Base-by-base conservation (phyloP, 2,113 vertebrate genomes). In the Spea multiplicata region DNA sequence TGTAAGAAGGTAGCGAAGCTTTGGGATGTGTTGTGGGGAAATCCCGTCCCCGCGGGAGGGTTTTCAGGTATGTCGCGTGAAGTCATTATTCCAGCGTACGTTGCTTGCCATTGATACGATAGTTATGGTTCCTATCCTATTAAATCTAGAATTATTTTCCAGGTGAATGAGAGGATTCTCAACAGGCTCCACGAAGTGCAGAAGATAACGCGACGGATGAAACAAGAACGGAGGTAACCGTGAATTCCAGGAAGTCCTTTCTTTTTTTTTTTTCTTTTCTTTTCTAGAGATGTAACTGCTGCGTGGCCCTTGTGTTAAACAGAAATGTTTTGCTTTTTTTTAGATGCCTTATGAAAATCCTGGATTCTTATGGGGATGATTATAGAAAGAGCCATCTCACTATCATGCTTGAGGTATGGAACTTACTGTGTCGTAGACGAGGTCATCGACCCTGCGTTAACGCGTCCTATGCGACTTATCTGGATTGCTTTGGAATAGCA, bases 311-410 rank as follows among this genome's bases (percentile, higher is more conserved):
- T 3, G 13, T 8, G 53, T 55, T 2, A 53, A 12, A 53, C 6
- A 8, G 3, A 53, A 6, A 53, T 53, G 50, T 8, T 53, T 53
- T 53, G 85, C 3, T 66, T 64, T 13, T 16, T 65, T 46, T 7
- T 83, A 97, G 95, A 86, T 97, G 94, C 82, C 92, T 97, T 10
- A 95, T 97, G 95, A 93, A 91, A 78, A 93, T 94, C 45, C 90
- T 97, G 78, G 94, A 95, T 80, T 88, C 89, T 30, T 94, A 96
- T 3, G 93, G 94, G 3, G 95, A 97, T 12, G 91, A 96, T 82
- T 97, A 95, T 83, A 90, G 95, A 79, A 92, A 90, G 0, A 85
- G 94, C 45, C 93, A 95, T 83, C 89, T 97, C 75, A 93, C 93
- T 45, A 91, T 96, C 30, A 68, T 93, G 7, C 86, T 97, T 55